A percentile compares a stretch with the other conserved stretches of the same genome.
These are phyloP conservation scores for Melanostoma scalare DNA, from an alignment of 2,888 invertebrate species.

Conservation along the genomic window DNA sequence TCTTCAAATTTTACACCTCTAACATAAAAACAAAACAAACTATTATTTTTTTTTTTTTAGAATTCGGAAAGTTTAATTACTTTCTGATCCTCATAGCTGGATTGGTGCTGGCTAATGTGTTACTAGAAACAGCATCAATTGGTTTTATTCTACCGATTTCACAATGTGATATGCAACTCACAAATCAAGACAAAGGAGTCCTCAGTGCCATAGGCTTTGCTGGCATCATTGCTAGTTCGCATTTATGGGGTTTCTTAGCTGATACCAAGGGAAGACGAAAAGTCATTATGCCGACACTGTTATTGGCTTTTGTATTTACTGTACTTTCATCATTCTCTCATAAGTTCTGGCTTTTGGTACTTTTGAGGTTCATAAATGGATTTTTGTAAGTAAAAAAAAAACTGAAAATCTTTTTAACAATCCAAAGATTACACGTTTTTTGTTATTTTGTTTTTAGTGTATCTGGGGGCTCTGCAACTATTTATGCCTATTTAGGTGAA, in stretches of 20 bases:
- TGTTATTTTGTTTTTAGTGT: slow-evolving; percentile 74
- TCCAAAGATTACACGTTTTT: not conserved
- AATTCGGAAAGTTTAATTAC: slow-evolving; percentile 83
- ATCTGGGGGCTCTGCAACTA: slow-evolving; percentile 82
- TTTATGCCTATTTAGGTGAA: slow-evolving; percentile 83
- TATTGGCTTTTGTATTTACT: slow-evolving; percentile 82
- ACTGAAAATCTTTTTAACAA: not conserved
- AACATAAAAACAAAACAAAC: not conserved
- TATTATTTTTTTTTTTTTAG: slow-evolving; percentile 75
- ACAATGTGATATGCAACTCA: slow-evolving; percentile 81
- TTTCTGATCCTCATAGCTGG: slow-evolving; percentile 82
- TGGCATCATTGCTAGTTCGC: slow-evolving; percentile 83
- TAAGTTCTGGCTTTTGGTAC: slow-evolving; percentile 82
- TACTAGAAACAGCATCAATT: slow-evolving; percentile 82
- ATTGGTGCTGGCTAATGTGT: slow-evolving; percentile 82
- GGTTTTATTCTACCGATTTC: slow-evolving; percentile 84
- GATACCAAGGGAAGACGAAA: slow-evolving; percentile 83
- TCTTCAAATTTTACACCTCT: not conserved
- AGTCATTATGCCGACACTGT: slow-evolving; percentile 82
- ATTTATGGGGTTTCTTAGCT: slow-evolving; percentile 84
- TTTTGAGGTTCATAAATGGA: slow-evolving; percentile 83
- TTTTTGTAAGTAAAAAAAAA: slow-evolving; percentile 82
- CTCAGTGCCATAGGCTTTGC: slow-evolving; percentile 80
- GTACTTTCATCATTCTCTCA: slow-evolving; percentile 82
- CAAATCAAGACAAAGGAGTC: slow-evolving; percentile 80